These are phyloP conservation scores for Vicugna pacos DNA, from an alignment of 2,113 vertebrate genomes.

Conservation along the genomic window DNA sequence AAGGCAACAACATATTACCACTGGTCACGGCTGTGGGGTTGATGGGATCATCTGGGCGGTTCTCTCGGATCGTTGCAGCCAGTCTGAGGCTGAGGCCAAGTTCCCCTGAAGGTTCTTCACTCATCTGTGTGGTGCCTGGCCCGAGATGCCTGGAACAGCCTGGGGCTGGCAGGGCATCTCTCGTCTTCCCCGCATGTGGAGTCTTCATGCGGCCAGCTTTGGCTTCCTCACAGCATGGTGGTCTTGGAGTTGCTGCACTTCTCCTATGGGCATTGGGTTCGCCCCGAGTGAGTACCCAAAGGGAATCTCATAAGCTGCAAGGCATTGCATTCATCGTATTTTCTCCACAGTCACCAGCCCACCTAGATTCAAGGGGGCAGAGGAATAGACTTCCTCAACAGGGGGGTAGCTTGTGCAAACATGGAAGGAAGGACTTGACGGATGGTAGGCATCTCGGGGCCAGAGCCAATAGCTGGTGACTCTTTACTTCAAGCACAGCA, in stretches of 20 bases:
- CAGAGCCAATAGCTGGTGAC: neutral
- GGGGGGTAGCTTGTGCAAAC: neutral
- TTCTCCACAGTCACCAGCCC: neutral
- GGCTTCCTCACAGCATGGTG: neutral
- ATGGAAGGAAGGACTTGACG: neutral
- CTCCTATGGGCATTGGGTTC: neutral
- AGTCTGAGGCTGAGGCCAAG: neutral
- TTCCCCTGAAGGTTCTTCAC: neutral
- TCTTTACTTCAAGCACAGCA: neutral
- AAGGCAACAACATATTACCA: neutral
- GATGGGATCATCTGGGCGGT: neutral
- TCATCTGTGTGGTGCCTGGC: neutral
- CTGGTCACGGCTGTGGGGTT: neutral
- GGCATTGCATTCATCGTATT: neutral
- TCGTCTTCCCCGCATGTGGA: neutral
- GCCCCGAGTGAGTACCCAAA: neutral
- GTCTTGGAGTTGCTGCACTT: neutral
- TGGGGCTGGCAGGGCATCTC: neutral
- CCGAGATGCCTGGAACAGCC: neutral
- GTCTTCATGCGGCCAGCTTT: neutral
- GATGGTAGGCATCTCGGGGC: neutral
- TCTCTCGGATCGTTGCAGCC: neutral
- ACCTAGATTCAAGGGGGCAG: neutral
- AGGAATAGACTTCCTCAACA: neutral
- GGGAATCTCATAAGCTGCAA: neutral